Evolutionary conservation across 2,888 invertebrate genomes (phyloP).

Genomic region (Phoenoteleia sp.): DNA sequence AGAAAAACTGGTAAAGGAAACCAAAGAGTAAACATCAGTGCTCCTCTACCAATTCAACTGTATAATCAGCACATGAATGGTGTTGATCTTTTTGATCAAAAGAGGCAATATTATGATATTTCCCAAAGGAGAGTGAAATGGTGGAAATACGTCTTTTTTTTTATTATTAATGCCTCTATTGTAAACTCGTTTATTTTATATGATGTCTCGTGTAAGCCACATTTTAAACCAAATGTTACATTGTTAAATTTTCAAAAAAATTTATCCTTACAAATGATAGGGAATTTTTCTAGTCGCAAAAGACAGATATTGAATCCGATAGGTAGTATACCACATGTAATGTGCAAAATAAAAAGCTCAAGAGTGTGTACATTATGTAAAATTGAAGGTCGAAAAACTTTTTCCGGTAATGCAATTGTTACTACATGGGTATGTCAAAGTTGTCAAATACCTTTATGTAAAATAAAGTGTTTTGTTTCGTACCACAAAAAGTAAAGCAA

Average conservation of each 20-base stretch:
- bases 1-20: background rate
- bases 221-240: conserved; percentile 1
- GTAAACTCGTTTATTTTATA: conserved; percentile 10
- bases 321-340: background rate
- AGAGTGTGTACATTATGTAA: background rate
- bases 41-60: background rate
- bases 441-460: conserved; percentile 5
- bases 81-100: conserved; percentile 20
- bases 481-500: background rate
- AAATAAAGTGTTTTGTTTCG: background rate
- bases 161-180: background rate
- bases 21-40: background rate
- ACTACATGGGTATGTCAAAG: conserved; percentile 1
- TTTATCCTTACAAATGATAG: background rate
- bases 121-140: background rate
- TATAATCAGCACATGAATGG: conserved; percentile 8
- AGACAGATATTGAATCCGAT: background rate
- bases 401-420: background rate
- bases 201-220: background rate
- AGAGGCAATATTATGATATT: background rate
- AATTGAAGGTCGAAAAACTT: conserved; percentile 5
- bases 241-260: conserved; percentile 2
- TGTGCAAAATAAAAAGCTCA: background rate
- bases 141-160: conserved; percentile 4
- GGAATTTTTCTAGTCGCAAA: background rate